Evolutionary conservation across 92 coral and sea anemone species (phyloP), one percentile per base, ranked within the genome.

Genomic region (Porites evermanni): DNA sequence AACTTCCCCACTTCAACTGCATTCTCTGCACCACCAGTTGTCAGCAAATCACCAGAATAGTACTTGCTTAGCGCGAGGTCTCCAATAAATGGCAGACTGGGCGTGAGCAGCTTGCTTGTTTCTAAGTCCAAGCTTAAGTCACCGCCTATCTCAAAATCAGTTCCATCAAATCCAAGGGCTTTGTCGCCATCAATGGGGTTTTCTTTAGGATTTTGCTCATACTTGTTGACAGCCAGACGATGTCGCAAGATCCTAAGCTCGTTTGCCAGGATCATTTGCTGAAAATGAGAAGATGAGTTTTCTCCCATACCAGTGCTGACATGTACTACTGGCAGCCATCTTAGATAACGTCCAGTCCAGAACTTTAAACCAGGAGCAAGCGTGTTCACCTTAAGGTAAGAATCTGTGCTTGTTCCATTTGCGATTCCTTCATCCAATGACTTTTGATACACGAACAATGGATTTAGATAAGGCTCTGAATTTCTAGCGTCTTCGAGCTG

Each of bases 301-400:
- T 95, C 98, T 12, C 99, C 99, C 89, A 94, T 91, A 0, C 99
- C 99, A 12, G 94, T 90, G 70, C 97, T 97, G 18, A 93, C 96
- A 53, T 97, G 95, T 38, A 95, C 99, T 7, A 94, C 85, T 17
- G 99, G 99, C 4, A 97, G 89, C 99, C 99, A 97, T 20, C 99
- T 86, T 17, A 97, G 88, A 63, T 87, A 97, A 85, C 98, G 94
- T 1, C 98, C 98, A 7, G 95, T 82, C 99, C 99, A 97, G 84
- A 97, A 97, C 88, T 92, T 97, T 75, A 97, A 81, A 1, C 93
- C 95, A 13, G 99, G 97, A 13, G 98, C 94, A 8, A 89, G 80
- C 13, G 96, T 86, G 81, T 92, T 97, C 24, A 95, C 98, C 50
- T 84, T 77, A 19, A 89, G 72, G 75, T 97, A 93, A 3, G 91